These are phyloP conservation scores for Periophthalmodon schlosseri DNA, from an alignment of 2,113 vertebrate genomes.

Conservation along the genomic window DNA sequence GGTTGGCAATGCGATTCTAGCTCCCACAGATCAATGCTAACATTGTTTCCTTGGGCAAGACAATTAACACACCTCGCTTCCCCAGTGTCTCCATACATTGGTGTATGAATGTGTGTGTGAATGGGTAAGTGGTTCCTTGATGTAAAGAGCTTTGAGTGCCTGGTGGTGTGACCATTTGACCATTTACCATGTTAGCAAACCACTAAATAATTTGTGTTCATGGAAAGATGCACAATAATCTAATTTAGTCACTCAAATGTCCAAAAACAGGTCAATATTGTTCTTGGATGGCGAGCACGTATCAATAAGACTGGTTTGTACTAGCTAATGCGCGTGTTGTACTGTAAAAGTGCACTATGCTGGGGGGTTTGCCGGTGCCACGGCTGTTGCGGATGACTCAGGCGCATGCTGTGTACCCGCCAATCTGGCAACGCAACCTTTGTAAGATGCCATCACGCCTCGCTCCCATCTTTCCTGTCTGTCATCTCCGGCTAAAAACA, in stretches of 20 bases:
- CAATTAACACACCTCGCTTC: neutral
- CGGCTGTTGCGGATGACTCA: constrained; percentile 62
- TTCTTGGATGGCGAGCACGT: neutral
- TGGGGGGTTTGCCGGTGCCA: constrained; percentile 42
- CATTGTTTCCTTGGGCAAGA: too few species aligned
- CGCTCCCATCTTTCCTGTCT: constrained; percentile 57
- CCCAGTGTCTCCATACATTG: too few species aligned
- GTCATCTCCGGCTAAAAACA: constrained; percentile 29
- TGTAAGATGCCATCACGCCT: constrained; percentile 62
- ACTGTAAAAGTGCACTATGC: constrained; percentile 35
- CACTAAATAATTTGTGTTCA: neutral
- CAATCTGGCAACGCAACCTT: constrained; percentile 69
- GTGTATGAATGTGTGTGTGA: too few species aligned
- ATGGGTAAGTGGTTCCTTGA: too few species aligned
- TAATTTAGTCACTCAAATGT: neutral
- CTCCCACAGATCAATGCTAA: too few species aligned
- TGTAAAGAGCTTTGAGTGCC: too few species aligned
- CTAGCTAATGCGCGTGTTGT: neutral
- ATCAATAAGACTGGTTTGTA: neutral
- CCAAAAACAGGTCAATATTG: neutral
- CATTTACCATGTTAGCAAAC: neutral
- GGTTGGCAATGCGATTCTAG: too few species aligned
- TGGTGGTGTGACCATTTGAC: too few species aligned
- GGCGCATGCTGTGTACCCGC: constrained; percentile 58
- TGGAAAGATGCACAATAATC: neutral